Evolutionary conservation across 2,113 vertebrate genomes (phyloP), one percentile per base, ranked within the genome.

Genomic region (Coturnix japonica): DNA sequence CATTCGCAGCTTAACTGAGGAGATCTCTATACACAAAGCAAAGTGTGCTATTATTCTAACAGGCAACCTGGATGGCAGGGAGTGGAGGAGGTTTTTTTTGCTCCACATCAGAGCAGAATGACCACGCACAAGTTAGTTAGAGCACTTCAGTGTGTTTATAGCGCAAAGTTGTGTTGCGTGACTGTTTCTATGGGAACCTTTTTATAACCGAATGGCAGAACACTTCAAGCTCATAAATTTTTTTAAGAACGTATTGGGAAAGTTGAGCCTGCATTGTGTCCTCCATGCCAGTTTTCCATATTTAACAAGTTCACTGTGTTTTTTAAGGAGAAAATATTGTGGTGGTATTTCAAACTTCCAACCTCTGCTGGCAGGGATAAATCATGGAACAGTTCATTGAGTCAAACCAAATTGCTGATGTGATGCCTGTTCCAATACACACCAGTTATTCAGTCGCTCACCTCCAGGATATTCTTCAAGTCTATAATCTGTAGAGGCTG

Each of bases 111-210:
- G 87, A 86, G 33, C 37, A 67, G 64, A 56, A 72, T 3, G 33
- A 91, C 65, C 12, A 2, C 9, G 57, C 8, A 63, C 57, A 37
- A 85, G 26, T 80, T 26, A 19, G 16, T 65, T 30, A 65, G 61
- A 53, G 65, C 26, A 41, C 41, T 59, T 69, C 14, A 5, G 4
- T 19, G 47, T 91, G 78, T 69, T 75, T 80, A 57, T 53, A 80
- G 64, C 85, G 80, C 13, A 57, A 80, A 79, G 69, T 41, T 69
- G 51, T 8, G 59, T 16, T 91, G 89, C 39, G 11, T 65, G 73
- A 57, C 76, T 78, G 93, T 95, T 94, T 35, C 95, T 78, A 64
- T 91, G 66, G 94, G 56, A 94, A 96, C 85, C 77, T 69, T 89
- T 93, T 90, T 31, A 18, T 37, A 86, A 91, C 61, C 57, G 47